Base-by-base conservation (phyloP, 2,888 invertebrate genomes). In the Osmoderma eremita region DNA sequence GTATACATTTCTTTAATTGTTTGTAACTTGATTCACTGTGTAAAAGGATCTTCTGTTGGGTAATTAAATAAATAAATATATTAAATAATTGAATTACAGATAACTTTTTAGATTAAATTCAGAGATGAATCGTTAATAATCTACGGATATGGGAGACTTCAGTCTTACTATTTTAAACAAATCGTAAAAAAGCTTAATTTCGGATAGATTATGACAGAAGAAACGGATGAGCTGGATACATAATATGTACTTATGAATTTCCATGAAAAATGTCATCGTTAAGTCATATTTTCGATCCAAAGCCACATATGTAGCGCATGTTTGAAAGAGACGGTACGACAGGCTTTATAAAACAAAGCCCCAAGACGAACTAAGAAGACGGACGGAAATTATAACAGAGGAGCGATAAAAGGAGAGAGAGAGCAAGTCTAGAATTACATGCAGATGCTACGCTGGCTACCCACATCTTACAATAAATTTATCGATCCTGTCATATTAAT, bases 401-500 rank as follows among this genome's bases (percentile, higher is more conserved):
- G 45, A 30, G 17, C 2, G 50, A 17, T n/a, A 22, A 41, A 12
- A 41, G 20, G 12, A 10, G 20, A 51, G 24, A 51, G 30, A 51
- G 56, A 39, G 12, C 39, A 56, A 22, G 22, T 13, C 56, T 56
- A 62, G 67, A 62, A 67, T 67, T 62, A 67, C 62, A 30, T 50
- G 66, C 66, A 50, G 58, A 66, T 61, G 61, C 67, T 38, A 51
- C 42, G 50, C 30, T 22, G 45, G 13, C 67, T 48, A 51, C 67
- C 67, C 67, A 67, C 67, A 54, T 67, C 49, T 49, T 61, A 41
- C 62, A 18, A 62, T 67, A 62, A 67, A 67, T 67, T 67, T 62
- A 62, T 51, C 51, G 53, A 62, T 51, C 61, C 61, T 62, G 67
- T 67, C 61, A 62, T 62, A 67, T 62, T 67, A 62, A 67, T 67